Conservation (phyloP, 1,140 invertebrate species). For the Penaeus japonicus region DNA sequence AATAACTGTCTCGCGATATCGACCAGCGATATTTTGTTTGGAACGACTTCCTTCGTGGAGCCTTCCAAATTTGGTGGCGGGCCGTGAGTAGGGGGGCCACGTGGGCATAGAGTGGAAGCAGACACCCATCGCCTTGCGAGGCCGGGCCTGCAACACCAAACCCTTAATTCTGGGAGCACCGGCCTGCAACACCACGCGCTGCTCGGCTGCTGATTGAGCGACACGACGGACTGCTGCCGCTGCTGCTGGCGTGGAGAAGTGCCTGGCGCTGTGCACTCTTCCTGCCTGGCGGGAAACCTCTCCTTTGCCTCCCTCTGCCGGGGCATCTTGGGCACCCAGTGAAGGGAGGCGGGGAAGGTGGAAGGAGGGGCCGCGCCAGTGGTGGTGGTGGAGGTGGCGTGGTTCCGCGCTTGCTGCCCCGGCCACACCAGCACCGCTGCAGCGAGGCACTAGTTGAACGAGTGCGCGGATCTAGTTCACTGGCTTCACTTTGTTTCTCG, state of each 20-base stretch:
- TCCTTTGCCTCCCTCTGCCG: not conserved
- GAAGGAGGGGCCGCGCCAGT: slow-evolving; percentile 29
- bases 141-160: not conserved
- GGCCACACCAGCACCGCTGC: slow-evolving; percentile 21
- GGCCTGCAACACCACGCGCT: slow-evolving; percentile 22
- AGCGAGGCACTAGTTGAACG: slow-evolving; percentile 53
- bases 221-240: slow-evolving; percentile 8
- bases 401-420: slow-evolving; percentile 15
- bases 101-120: not conserved
- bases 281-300: not conserved
- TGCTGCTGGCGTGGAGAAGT: too few relatives aligned
- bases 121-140: not conserved
- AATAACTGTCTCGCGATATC: slow-evolving; percentile 35
- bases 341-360: not conserved
- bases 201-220: slow-evolving; percentile 38
- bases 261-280: too few relatives aligned
- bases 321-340: slow-evolving; percentile 8
- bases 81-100: not conserved
- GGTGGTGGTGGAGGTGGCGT: slow-evolving; percentile 27
- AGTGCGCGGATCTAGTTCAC: slow-evolving; percentile 55
- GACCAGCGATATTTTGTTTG: not conserved
- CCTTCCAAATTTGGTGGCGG: not conserved
- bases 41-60: not conserved
- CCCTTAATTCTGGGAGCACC: slow-evolving; percentile 19
- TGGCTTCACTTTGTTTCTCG: slow-evolving; percentile 50